Evolutionary conservation across 2,888 invertebrate species (phyloP).

Genomic region (Stegana nigrithorax): DNA sequence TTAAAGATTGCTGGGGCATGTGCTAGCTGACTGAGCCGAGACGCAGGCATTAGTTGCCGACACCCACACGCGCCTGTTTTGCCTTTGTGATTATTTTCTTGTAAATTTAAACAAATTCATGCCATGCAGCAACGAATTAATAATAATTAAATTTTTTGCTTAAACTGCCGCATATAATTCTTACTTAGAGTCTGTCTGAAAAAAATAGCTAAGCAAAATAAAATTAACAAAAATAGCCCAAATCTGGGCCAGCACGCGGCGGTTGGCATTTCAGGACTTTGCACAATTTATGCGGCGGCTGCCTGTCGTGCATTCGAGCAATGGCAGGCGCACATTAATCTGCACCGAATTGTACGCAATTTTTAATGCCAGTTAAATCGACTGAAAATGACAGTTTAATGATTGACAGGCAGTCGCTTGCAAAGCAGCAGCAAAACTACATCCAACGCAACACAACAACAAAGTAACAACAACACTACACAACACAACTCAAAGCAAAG

Average conservation of each 20-base stretch:
- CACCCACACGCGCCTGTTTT: too few species aligned
- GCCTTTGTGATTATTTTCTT: too few species aligned
- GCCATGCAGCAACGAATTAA: conserved; percentile 11
- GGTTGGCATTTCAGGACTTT: conserved; percentile 28
- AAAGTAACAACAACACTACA: too few species aligned
- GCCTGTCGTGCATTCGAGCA: not conserved
- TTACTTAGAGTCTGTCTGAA: not conserved
- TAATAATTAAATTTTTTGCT: conserved; percentile 6
- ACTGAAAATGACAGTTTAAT: conserved; percentile 64
- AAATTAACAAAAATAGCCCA: too few species aligned
- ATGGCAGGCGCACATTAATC: conserved; percentile 53
- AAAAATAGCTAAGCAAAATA: too few species aligned
- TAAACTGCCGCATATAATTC: not conserved
- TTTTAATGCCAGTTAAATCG: conserved; percentile 63
- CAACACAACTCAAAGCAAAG: too few species aligned
- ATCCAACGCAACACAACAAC: too few species aligned
- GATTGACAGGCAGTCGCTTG: too few species aligned
- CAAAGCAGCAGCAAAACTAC: too few species aligned
- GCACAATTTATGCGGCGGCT: conserved; percentile 46
- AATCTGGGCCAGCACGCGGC: not conserved
- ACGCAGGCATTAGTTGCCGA: too few species aligned
- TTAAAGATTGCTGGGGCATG: conserved; percentile 50
- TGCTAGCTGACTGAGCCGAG: too few species aligned
- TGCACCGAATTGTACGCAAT: conserved; percentile 56
- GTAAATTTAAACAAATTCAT: not conserved